Conservation (phyloP, 2,888 invertebrate species). For the Scaptomyza caliginosa region DNA sequence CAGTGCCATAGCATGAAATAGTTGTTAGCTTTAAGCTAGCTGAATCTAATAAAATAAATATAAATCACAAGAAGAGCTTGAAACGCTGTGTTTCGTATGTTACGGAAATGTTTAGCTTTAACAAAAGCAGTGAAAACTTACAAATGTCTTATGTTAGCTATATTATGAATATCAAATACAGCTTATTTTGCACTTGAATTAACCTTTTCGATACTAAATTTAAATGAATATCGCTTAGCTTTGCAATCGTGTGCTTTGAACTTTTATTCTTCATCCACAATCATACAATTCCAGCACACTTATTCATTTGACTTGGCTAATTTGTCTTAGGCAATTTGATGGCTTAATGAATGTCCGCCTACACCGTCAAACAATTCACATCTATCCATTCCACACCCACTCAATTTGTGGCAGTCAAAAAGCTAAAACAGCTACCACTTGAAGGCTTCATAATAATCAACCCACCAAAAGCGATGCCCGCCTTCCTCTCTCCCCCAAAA, state of each 20-base stretch:
- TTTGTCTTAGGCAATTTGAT: conserved; percentile 78
- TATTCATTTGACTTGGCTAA: conserved; percentile 76
- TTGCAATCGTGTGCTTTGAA: conserved; percentile 30
- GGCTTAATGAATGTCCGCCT: conserved; percentile 78
- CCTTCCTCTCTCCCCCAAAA: too few relatives aligned
- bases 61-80: conserved; percentile 10
- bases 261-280: conserved; percentile 1
- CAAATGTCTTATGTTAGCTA: too few relatives aligned
- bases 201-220: conserved; percentile 9
- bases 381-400: not conserved
- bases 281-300: conserved; percentile 39
- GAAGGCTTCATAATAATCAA: conserved; percentile 52
- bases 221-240: conserved; percentile 1
- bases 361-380: conserved; percentile 53
- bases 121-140: not conserved
- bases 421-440: conserved; percentile 57
- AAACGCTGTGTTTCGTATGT: conserved; percentile 1
- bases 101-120: conserved; percentile 6
- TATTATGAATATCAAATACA: too few relatives aligned
- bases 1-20: conserved; percentile 21
- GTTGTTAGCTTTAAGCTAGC: conserved; percentile 48
- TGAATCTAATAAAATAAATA: conserved; percentile 12
- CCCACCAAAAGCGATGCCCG: not conserved
- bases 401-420: conserved; percentile 41
- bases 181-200: conserved; percentile 5